These are phyloP conservation scores for Axis porcinus DNA, from an alignment of 2,113 vertebrate species.

Conservation along the genomic window DNA sequence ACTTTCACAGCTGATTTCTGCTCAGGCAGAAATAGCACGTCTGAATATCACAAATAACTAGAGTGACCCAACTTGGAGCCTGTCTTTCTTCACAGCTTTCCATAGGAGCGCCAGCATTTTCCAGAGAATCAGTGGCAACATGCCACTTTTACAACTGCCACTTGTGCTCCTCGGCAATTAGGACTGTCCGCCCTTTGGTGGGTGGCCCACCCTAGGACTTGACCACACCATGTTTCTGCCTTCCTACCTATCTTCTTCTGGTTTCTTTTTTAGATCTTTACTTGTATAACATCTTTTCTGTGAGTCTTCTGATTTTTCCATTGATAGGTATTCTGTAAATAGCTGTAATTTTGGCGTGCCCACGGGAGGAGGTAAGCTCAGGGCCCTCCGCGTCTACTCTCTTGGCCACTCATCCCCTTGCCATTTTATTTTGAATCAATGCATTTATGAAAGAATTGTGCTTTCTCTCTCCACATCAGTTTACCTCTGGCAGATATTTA, in stretches of 20 bases:
- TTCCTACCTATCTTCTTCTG: not conserved
- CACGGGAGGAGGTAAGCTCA: not conserved
- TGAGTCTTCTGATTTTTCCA: not conserved
- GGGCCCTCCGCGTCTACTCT: not conserved
- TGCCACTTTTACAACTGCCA: not conserved
- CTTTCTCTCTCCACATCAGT: not conserved
- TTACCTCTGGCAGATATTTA: constrained; percentile 10
- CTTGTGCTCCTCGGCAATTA: not conserved
- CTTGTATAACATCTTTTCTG: not conserved
- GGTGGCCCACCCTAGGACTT: not conserved
- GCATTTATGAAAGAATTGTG: not conserved
- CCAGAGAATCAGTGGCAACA: not conserved
- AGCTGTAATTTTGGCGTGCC: not conserved
- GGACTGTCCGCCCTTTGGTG: not conserved
- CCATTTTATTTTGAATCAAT: not conserved
- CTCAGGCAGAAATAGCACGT: not conserved
- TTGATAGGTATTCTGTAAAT: not conserved
- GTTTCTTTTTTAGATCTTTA: not conserved
- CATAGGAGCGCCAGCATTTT: not conserved
- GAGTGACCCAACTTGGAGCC: not conserved
- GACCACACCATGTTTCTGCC: not conserved
- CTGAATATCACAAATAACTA: not conserved
- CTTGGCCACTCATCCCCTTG: not conserved
- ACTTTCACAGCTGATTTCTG: not conserved
- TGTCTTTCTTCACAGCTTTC: not conserved